Evolutionary conservation across 2,888 invertebrate species (phyloP).

Genomic region (Ditula angustiorana): DNA sequence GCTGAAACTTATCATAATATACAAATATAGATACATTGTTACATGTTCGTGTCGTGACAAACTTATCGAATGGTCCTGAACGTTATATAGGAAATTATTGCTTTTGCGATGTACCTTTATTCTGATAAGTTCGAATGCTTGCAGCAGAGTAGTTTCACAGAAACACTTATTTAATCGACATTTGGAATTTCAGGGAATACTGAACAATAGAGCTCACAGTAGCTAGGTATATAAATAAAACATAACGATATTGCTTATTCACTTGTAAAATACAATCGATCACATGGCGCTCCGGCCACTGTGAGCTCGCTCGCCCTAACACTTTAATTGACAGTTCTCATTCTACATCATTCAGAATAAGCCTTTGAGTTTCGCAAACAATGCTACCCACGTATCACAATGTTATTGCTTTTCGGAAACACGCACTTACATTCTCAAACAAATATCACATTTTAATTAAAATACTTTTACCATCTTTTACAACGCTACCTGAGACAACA

Average conservation of each 20-base stretch:
- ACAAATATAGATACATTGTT: slow-evolving; percentile 66
- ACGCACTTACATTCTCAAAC: slow-evolving; percentile 73
- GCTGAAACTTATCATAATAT: slow-evolving; percentile 76
- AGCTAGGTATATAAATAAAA: slow-evolving; percentile 36
- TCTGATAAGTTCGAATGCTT: slow-evolving; percentile 1
- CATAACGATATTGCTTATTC: slow-evolving; percentile 35
- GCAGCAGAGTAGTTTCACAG: slow-evolving; percentile 25
- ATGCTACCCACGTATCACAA: slow-evolving; percentile 78
- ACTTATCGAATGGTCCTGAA: slow-evolving; percentile 77
- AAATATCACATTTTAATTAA: slow-evolving; percentile 80
- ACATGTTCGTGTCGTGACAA: slow-evolving; percentile 57
- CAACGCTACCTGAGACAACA: slow-evolving; percentile 57
- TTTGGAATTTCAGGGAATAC: slow-evolving; percentile 43
- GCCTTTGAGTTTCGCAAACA: slow-evolving; percentile 62
- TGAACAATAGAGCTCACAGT: slow-evolving; percentile 47
- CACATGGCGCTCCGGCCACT: slow-evolving; percentile 40
- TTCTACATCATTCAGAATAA: slow-evolving; percentile 65
- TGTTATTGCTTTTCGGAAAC: slow-evolving; percentile 82
- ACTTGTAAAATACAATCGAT: slow-evolving; percentile 21
- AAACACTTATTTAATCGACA: slow-evolving; percentile 38
- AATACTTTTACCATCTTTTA: slow-evolving; percentile 66
- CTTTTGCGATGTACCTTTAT: slow-evolving; percentile 52
- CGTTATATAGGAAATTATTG: slow-evolving; percentile 73
- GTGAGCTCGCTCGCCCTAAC: slow-evolving; percentile 50
- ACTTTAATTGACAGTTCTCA: slow-evolving; percentile 78